Evolutionary conservation across 2,113 vertebrate genomes (phyloP).

Genomic region (Bos javanicus): DNA sequence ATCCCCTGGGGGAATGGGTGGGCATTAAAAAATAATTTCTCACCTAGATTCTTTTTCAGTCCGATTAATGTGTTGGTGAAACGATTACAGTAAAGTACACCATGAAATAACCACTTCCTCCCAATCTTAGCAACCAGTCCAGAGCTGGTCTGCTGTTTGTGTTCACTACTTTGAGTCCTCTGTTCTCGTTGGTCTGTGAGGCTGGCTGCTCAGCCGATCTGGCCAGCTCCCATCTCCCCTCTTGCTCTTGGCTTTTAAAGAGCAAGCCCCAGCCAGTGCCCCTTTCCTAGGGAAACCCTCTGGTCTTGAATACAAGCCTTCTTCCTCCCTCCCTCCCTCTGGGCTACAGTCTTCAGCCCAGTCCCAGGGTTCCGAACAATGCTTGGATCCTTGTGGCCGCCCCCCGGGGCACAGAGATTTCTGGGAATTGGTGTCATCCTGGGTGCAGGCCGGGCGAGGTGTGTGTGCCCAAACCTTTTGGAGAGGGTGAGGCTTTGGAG

Average conservation of each 20-base stretch:
- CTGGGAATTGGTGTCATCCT: not conserved
- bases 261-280: not conserved
- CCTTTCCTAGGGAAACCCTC: not conserved
- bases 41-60: slow-evolving; percentile 69
- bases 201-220: slow-evolving; percentile 15
- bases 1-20: not conserved
- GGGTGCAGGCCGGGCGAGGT: not conserved
- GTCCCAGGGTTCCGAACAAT: not conserved
- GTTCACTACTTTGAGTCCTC: not conserved
- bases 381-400: not conserved
- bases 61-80: slow-evolving; percentile 69
- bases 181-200: not conserved
- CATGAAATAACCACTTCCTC: slow-evolving; percentile 76
- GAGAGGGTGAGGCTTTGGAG: not conserved
- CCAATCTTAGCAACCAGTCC: slow-evolving; percentile 61
- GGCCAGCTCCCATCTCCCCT: slow-evolving; percentile 49
- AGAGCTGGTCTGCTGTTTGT: slow-evolving; percentile 27
- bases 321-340: too few relatives aligned
- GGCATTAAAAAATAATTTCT: slow-evolving; percentile 73
- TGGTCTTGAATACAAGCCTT: not conserved
- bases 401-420: not conserved
- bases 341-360: not conserved
- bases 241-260: slow-evolving; percentile 53
- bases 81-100: slow-evolving; percentile 61
- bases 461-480: not conserved